These are phyloP conservation scores for Ursus arctos DNA, from an alignment of 2,113 vertebrate species.

Conservation along the genomic window DNA sequence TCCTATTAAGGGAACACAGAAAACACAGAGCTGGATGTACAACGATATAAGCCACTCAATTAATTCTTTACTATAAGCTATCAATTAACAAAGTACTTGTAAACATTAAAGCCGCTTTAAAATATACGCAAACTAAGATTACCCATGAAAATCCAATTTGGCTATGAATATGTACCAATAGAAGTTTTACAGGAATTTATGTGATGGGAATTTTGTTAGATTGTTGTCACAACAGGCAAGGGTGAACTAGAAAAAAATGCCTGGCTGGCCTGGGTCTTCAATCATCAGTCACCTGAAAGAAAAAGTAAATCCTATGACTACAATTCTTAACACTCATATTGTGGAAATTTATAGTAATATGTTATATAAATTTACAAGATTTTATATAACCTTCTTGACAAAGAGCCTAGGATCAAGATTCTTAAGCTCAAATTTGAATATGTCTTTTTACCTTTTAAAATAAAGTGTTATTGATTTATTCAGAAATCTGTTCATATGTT, in stretches of 20 bases:
- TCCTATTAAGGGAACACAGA: fast-evolving
- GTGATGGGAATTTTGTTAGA: constrained; percentile 11
- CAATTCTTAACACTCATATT: neutral
- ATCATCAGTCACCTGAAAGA: constrained; percentile 1
- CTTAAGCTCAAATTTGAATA: constrained; percentile 61
- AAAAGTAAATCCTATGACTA: neutral
- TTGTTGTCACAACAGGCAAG: neutral
- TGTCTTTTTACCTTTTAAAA: constrained; percentile 58
- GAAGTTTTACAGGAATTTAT: neutral
- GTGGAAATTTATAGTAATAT: neutral
- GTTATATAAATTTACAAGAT: constrained; percentile 37
- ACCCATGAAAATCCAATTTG: neutral
- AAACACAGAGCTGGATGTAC: neutral
- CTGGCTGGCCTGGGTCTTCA: neutral
- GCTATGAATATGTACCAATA: neutral
- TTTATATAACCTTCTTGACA: constrained; percentile 41
- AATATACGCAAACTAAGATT: neutral
- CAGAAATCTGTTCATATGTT: constrained; percentile 47
- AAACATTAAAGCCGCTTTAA: constrained; percentile 33
- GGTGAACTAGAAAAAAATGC: neutral
- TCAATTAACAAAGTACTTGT: neutral
- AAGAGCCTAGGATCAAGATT: constrained; percentile 3
- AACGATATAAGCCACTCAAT: neutral
- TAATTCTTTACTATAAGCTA: constrained; percentile 64
- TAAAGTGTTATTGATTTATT: constrained; percentile 59